A percentile compares a stretch with the other conserved stretches of the same genome.
These are phyloP conservation scores for Sebastes wilsoni DNA, from an alignment of 2,797 vertebrate genomes.

Conservation along the genomic window DNA sequence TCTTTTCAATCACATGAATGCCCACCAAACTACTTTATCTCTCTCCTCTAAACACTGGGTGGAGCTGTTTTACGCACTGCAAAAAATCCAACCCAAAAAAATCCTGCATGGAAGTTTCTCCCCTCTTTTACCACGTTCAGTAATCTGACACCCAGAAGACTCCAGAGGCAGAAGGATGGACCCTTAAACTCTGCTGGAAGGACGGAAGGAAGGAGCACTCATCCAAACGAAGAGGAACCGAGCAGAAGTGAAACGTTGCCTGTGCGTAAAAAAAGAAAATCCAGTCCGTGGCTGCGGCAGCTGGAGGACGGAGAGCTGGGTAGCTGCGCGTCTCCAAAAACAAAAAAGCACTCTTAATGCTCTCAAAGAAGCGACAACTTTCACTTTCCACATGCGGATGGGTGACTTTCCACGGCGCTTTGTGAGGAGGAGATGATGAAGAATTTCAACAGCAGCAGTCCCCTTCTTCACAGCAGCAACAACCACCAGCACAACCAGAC, in stretches of 20 bases:
- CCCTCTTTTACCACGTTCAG: conserved; percentile 72
- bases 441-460: conserved; percentile 85
- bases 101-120: conserved; percentile 71
- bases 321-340: conserved; percentile 51
- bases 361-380: conserved; percentile 71
- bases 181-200: conserved; percentile 71
- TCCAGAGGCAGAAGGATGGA: conserved; percentile 77
- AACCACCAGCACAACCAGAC: conserved; percentile 59
- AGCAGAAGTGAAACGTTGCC: conserved; percentile 31
- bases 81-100: conserved; percentile 6
- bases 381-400: conserved; percentile 84
- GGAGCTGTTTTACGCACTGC: conserved; percentile 70
- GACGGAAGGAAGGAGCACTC: conserved; percentile 71
- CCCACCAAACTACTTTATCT: neutral
- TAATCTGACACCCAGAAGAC: conserved; percentile 82
- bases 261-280: conserved; percentile 43
- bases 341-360: conserved; percentile 53
- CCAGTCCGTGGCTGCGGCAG: conserved; percentile 55
- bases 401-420: conserved; percentile 87
- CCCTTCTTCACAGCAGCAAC: conserved; percentile 75
- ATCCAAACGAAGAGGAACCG: conserved; percentile 39
- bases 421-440: conserved; percentile 91
- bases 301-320: conserved; percentile 41
- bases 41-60: conserved; percentile 31
- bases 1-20: neutral